Conservation (phyloP, 2,113 vertebrate species). For the Falcunculus frontatus region DNA sequence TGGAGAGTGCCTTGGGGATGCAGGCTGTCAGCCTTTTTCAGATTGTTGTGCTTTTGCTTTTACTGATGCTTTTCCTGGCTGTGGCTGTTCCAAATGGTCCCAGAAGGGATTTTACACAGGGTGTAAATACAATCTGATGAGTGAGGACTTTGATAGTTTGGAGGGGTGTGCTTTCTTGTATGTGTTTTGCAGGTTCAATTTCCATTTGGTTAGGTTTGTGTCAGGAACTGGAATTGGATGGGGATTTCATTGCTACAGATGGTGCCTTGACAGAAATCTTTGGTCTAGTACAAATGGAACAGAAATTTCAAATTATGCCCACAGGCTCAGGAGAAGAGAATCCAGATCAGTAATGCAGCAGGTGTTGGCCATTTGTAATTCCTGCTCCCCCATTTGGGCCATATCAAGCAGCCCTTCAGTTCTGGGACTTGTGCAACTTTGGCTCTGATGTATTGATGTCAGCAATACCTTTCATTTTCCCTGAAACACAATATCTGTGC, state of each 20-base stretch:
- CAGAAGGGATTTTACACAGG: neutral
- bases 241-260: constrained; percentile 16
- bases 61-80: neutral
- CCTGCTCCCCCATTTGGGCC: neutral
- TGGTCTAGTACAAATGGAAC: neutral
- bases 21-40: neutral
- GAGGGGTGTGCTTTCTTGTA: neutral
- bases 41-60: neutral
- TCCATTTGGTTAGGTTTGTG: neutral
- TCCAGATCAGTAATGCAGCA: neutral
- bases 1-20: neutral
- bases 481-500: neutral
- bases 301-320: neutral
- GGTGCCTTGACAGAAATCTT: constrained; percentile 17
- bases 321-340: neutral
- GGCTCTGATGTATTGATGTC: neutral
- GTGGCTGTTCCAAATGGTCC: neutral
- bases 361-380: neutral
- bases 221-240: neutral
- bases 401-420: neutral
- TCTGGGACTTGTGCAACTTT: neutral
- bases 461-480: neutral
- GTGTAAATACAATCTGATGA: neutral
- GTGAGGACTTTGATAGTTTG: neutral
- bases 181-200: neutral